These are phyloP conservation scores for Cherax destructor DNA, from an alignment of 1,140 invertebrate species.

Conservation along the genomic window DNA sequence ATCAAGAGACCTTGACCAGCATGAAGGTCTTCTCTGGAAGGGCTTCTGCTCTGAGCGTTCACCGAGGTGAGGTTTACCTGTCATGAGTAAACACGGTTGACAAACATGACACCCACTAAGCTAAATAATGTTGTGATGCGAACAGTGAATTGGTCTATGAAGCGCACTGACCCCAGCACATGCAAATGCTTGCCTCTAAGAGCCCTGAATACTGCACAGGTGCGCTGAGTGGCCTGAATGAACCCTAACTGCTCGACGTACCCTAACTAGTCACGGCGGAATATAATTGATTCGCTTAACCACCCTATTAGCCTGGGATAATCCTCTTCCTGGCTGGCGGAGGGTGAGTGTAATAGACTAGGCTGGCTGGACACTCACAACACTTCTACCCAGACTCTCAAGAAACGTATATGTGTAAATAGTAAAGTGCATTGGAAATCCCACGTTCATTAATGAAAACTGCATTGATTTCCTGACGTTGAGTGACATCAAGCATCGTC, in stretches of 20 bases:
- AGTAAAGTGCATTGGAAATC: too few species aligned
- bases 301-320: slow-evolving; percentile 40
- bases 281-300: slow-evolving; percentile 49
- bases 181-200: background rate
- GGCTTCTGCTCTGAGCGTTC: too few species aligned
- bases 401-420: too few species aligned
- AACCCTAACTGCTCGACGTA: slow-evolving; percentile 29
- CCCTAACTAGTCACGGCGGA: slow-evolving; percentile 40
- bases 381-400: too few species aligned
- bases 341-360: background rate
- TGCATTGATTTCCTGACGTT: too few species aligned
- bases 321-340: slow-evolving; percentile 13
- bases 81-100: background rate
- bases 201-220: slow-evolving; percentile 3
- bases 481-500: too few species aligned
- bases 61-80: background rate
- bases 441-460: too few species aligned
- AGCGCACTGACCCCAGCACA: background rate
- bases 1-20: too few species aligned
- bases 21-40: too few species aligned
- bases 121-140: slow-evolving; percentile 20
- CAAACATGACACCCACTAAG: background rate
- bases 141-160: background rate
- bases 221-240: background rate
- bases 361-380: background rate